These are phyloP conservation scores for Nymphalis io DNA, from an alignment of 1,140 invertebrate genomes.

Conservation along the genomic window DNA sequence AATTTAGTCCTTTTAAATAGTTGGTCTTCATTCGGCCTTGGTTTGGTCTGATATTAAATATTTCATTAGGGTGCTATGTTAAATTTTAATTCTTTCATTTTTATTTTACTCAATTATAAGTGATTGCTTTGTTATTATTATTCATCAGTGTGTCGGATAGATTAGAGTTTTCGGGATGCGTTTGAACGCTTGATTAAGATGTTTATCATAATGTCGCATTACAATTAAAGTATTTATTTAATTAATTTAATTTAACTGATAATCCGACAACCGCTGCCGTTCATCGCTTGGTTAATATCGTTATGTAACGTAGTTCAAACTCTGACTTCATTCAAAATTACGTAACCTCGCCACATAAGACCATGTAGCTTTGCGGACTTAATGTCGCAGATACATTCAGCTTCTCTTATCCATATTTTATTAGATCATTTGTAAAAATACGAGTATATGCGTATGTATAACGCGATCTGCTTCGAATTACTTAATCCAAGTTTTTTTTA, in stretches of 20 bases:
- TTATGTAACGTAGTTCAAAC: slow-evolving; percentile 60
- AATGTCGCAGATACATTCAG: slow-evolving; percentile 54
- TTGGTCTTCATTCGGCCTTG: too few relatives aligned
- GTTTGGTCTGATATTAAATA: too few relatives aligned
- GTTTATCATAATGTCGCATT: not conserved
- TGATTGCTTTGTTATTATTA: too few relatives aligned
- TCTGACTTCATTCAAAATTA: slow-evolving; percentile 58
- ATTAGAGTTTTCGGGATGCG: too few relatives aligned
- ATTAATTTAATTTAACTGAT: slow-evolving; percentile 5
- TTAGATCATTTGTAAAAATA: slow-evolving; percentile 6
- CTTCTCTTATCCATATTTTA: slow-evolving; percentile 45
- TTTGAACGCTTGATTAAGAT: not conserved
- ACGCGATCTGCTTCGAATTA: not conserved
- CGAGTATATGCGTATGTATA: not conserved
- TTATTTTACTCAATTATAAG: too few relatives aligned
- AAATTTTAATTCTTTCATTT: too few relatives aligned
- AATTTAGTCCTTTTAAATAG: too few relatives aligned
- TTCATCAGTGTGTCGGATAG: too few relatives aligned
- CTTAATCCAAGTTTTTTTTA: not conserved
- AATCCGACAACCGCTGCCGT: slow-evolving; percentile 35
- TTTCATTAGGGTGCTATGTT: too few relatives aligned
- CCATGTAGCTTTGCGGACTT: slow-evolving; percentile 55
- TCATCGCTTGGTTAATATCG: slow-evolving; percentile 47
- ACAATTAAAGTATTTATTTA: slow-evolving; percentile 6
- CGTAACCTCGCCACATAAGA: slow-evolving; percentile 46